Percentiles rank a stretch among this genome's conserved stretches.
Evolutionary conservation across 2,113 vertebrate species (phyloP).

Genomic region (Malurus melanocephalus): DNA sequence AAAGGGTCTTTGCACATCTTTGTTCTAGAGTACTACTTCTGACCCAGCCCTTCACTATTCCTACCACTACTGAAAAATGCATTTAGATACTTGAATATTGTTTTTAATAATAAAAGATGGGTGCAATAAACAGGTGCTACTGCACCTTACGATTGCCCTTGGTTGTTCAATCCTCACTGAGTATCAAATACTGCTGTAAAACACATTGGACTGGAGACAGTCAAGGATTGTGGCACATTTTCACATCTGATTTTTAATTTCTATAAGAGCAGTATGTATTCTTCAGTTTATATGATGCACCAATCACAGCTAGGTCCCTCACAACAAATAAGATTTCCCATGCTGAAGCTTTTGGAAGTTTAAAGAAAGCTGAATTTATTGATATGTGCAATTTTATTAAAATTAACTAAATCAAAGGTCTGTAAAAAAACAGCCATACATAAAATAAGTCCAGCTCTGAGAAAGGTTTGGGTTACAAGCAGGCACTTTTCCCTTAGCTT

Average conservation of each 20-base stretch:
- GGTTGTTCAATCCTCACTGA: not conserved
- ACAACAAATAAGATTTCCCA: not conserved
- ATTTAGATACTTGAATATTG: not conserved
- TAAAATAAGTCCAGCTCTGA: not conserved
- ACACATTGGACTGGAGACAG: not conserved
- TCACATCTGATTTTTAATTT: not conserved
- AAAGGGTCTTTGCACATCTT: not conserved
- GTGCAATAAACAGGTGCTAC: not conserved
- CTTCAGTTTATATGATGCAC: not conserved
- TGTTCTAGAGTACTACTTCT: not conserved
- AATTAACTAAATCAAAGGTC: not conserved
- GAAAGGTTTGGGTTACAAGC: not conserved
- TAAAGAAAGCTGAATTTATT: not conserved
- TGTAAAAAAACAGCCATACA: not conserved
- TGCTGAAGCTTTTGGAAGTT: not conserved
- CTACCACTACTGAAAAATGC: not conserved
- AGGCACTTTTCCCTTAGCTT: not conserved
- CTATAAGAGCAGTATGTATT: not conserved
- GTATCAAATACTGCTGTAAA: not conserved
- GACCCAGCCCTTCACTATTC: not conserved
- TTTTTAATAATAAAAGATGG: not conserved
- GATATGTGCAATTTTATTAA: constrained; percentile 7
- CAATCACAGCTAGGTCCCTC: not conserved
- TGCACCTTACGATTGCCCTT: not conserved
- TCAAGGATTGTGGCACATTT: not conserved